Conservation (phyloP, 1,140 invertebrate genomes). For the Antheraea mylitta region DNA sequence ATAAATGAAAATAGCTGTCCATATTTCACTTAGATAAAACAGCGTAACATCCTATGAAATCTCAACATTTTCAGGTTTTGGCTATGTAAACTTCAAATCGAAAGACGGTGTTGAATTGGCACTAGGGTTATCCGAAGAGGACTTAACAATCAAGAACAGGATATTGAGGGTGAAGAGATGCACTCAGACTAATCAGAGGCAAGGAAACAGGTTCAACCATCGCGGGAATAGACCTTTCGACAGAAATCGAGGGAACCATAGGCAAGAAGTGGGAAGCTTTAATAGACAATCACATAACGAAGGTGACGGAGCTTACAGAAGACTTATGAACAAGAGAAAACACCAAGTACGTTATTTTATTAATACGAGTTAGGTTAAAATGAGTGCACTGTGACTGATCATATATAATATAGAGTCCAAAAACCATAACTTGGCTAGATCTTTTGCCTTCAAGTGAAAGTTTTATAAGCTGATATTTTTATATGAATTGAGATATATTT, state of each 20-base stretch:
- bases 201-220: constrained; percentile 16
- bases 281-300: background rate
- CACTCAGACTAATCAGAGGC: constrained; percentile 33
- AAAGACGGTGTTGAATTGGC: constrained; percentile 82
- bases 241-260: background rate
- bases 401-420: too few relatives aligned
- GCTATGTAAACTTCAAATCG: constrained; percentile 82
- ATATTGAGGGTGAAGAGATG: constrained; percentile 67
- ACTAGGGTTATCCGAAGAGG: constrained; percentile 79
- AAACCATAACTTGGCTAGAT: too few relatives aligned
- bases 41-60: background rate
- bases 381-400: too few relatives aligned
- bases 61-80: constrained; percentile 71
- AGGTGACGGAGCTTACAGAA: constrained; percentile 46
- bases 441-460: too few relatives aligned
- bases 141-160: constrained; percentile 71
- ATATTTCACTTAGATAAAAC: too few relatives aligned
- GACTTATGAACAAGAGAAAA: constrained; percentile 63
- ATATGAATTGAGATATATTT: too few relatives aligned
- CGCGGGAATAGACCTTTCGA: constrained; percentile 3
- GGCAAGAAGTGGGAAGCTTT: background rate
- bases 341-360: constrained; percentile 37
- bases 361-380: background rate
- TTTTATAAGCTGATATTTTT: too few relatives aligned
- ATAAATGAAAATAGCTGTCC: too few relatives aligned